Evolutionary conservation across 2,888 invertebrate genomes (phyloP), one percentile per base, ranked within the genome.

Genomic region (Tanytarsus gracilentus): DNA sequence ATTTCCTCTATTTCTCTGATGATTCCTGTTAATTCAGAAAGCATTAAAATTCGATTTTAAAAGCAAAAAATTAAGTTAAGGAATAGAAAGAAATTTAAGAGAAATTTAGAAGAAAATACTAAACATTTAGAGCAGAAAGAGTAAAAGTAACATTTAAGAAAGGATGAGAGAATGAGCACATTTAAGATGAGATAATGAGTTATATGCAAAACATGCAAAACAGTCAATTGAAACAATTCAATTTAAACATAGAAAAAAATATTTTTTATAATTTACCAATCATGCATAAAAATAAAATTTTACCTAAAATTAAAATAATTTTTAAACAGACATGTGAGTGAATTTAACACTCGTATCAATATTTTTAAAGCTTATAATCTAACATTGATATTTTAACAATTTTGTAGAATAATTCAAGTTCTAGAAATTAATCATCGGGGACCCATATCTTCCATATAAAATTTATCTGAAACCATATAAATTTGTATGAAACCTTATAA

Each of bases 51-150:
- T 2, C 16, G 4, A 21, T 2, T 11, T 26, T n/a, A 29, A 30
- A 7, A 18, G n/a, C 30, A 30, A 51, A n/a, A 30, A 25, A 51
- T 18, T 27, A 5, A 49, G 49, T 3, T 8, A 49, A 14, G 26
- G 49, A 40, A 18, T 44, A 40, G 40, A 40, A 14, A 49, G 7
- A 18, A 40, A 18, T 4, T 7, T 8, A 49, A 26, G 9, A 40
- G 40, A 18, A 9, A 11, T 40, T 40, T 40, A 48, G 48, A 14
- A 48, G 11, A 48, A 14, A 50, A 27, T n/a, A 25, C 7, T 26
- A 11, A 6, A 53, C 53, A 53, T 53, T 53, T 30, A 53, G 51
- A 51, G 48, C 14, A 11, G 53, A 36, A 33, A 53, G 25, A 53
- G 39, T 5, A 36, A 53, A 39, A 36, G 25, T 14, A 53, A 30